These are phyloP conservation scores for Asobara japonica DNA, from an alignment of 1,140 invertebrate genomes.

Conservation along the genomic window DNA sequence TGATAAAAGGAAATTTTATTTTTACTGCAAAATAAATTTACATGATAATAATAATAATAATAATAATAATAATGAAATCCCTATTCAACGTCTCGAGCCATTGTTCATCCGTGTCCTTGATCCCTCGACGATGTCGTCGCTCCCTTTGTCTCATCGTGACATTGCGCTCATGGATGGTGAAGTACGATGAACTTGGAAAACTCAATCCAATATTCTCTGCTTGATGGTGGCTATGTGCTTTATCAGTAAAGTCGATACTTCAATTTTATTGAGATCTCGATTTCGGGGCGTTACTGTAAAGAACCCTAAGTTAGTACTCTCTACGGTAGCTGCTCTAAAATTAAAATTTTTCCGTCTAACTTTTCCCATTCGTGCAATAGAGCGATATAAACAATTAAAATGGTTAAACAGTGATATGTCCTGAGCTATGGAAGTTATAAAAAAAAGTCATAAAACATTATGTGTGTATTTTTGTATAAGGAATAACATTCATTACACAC, in stretches of 20 bases:
- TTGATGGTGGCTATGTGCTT: neutral
- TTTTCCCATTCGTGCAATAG: too few relatives aligned
- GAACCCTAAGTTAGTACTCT: too few relatives aligned
- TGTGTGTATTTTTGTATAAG: too few relatives aligned
- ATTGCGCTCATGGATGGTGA: constrained; percentile 2
- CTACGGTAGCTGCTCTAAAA: too few relatives aligned
- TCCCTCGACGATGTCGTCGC: constrained; percentile 3
- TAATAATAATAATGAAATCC: neutral
- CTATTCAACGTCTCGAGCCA: constrained; percentile 23
- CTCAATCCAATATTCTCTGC: constrained; percentile 20
- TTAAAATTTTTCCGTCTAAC: too few relatives aligned
- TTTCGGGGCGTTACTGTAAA: too few relatives aligned
- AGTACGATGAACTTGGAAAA: constrained; percentile 33
- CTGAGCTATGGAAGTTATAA: too few relatives aligned
- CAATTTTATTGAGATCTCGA: neutral
- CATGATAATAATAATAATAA: neutral
- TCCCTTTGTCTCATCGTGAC: constrained; percentile 20
- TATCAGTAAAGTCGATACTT: neutral
- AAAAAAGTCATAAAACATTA: too few relatives aligned
- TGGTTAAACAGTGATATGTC: too few relatives aligned
- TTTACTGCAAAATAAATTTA: neutral
- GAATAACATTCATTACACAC: too few relatives aligned
- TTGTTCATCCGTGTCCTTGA: constrained; percentile 31
- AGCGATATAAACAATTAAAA: too few relatives aligned
- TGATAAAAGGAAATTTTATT: too few relatives aligned